Evolutionary conservation across 2,113 vertebrate genomes (phyloP), one percentile per base, ranked within the genome.

Genomic region (Osmerus eperlanus): DNA sequence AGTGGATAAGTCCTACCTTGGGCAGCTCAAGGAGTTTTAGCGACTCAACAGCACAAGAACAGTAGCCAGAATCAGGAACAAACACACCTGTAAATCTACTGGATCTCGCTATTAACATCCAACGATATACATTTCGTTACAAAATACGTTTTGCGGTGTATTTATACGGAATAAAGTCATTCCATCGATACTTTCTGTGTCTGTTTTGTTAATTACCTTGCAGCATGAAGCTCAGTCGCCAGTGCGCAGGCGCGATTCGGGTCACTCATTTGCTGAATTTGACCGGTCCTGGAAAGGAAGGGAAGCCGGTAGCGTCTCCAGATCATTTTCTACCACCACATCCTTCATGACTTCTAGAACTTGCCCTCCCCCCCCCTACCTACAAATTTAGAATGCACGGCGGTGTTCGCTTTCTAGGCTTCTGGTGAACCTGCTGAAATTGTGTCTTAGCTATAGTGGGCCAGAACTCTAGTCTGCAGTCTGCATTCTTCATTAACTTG

Each of bases 1-100:
- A 47, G 61, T 47, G 5, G 41, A 55, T 63, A 65, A 76, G 47
- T 78, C 87, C 71, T 89, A 90, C 91, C 90, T 85, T 77, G 83
- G 84, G 80, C 81, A 79, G 81, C 82, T 84, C 78, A 81, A 61
- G 65, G 77, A 76, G 80, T 85, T 77, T 62, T 62, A 78, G 16
- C 71, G 71, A 66, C 66, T 55, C 65, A 21, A 73, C 71, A 52
- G 66, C 52, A 71, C 32, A 62, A 36, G 21, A 75, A 59, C 47
- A 32, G 68, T 15, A 47, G 59, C 70, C n/a, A 3, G 61, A 56
- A 68, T 36, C 25, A 32, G 28, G 16, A 18, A 68, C 54, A 65
- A 23, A 41, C 56, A 12, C 18, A 67, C 54, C 13, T 52, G 55
- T 36, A n/a, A 52, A 11, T 51, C 18, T 47, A 47, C 9, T 61